Evolutionary conservation across 2,113 vertebrate species (phyloP).

Genomic region (Ahaetulla prasina): DNA sequence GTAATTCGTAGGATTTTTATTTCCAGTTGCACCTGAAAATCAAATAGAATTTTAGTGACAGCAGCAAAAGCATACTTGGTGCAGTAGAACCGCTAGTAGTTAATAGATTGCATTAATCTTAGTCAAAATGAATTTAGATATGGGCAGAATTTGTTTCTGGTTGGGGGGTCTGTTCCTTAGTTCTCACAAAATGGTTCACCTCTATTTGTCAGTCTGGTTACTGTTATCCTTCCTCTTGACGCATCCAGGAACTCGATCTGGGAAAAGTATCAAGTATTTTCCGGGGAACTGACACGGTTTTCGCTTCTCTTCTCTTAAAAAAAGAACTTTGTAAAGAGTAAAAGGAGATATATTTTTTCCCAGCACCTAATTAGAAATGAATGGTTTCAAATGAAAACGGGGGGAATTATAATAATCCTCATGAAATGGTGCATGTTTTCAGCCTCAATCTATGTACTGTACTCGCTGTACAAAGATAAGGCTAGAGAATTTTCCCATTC

Average conservation of each 20-base stretch:
- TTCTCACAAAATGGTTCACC: not conserved
- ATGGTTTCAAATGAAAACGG: not conserved
- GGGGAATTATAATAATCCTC: not conserved
- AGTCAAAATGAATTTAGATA: not conserved
- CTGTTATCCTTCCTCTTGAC: constrained; percentile 19
- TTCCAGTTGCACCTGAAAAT: not conserved
- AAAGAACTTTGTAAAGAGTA: not conserved
- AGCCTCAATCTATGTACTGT: not conserved
- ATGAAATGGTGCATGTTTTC: not conserved
- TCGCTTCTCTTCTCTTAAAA: not conserved
- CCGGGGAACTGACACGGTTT: constrained; percentile 32
- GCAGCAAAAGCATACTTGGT: not conserved
- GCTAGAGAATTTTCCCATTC: not conserved
- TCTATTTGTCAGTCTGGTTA: not conserved
- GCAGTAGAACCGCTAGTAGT: not conserved
- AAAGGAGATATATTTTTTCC: not conserved
- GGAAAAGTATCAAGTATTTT: constrained; percentile 44
- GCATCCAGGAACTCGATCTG: not conserved
- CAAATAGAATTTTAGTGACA: not conserved
- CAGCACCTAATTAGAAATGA: not conserved
- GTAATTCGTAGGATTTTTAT: not conserved
- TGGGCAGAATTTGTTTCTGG: not conserved
- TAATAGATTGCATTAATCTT: not conserved
- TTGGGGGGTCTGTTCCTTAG: not conserved
- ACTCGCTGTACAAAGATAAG: not conserved